phyloP scores from a whole-genome alignment of 2,797 vertebrate species.

The Hapalemur alaotrensis region DNA sequence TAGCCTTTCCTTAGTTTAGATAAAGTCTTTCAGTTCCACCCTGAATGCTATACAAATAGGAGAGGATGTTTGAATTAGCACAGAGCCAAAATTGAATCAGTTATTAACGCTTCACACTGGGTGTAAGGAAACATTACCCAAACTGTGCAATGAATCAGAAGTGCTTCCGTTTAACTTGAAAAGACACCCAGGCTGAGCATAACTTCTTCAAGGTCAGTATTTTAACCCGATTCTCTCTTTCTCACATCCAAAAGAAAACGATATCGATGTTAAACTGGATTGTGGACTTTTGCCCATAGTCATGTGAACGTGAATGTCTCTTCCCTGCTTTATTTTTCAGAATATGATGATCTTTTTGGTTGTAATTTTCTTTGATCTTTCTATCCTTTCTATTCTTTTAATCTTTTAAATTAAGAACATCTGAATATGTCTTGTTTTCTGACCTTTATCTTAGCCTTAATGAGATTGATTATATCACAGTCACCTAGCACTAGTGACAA shows the following conservation, averaged over 20 bases:
- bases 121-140: background rate
- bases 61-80: background rate
- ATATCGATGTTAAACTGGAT: background rate
- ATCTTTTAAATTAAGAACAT: constrained; percentile 11
- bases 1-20: background rate
- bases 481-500: background rate
- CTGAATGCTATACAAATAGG: background rate
- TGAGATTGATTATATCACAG: constrained; percentile 13
- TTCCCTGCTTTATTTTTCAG: constrained; percentile 11
- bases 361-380: constrained; percentile 48
- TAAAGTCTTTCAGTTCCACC: background rate
- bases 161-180: background rate
- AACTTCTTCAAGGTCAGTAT: background rate
- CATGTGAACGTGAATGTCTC: background rate
- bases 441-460: background rate
- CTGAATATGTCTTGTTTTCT: background rate
- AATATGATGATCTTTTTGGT: background rate
- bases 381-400: constrained; percentile 36
- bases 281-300: background rate
- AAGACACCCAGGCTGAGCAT: background rate
- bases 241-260: background rate
- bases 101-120: background rate
- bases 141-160: background rate
- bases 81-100: background rate
- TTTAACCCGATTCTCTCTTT: background rate